Evolutionary conservation across 2,888 invertebrate genomes (phyloP).

Genomic region (Cheilosia pagana): DNA sequence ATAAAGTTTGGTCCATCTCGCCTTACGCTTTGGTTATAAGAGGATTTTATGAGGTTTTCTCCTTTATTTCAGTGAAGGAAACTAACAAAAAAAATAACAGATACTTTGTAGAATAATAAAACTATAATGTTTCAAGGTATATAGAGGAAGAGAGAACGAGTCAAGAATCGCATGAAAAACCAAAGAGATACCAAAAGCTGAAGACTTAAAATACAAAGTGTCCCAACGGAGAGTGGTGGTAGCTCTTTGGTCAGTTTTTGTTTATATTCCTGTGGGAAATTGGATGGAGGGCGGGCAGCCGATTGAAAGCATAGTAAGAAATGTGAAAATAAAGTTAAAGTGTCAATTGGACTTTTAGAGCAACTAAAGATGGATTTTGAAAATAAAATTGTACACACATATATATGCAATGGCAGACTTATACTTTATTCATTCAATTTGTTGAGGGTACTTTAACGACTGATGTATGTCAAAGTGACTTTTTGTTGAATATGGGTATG

Average conservation of each 20-base stretch:
- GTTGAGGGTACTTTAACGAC: too few relatives aligned
- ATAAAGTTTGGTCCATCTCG: conserved; percentile 71
- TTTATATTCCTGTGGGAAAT: conserved; percentile 2
- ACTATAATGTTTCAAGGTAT: conserved; percentile 53
- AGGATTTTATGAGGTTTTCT: conserved; percentile 75
- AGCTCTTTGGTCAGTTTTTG: conserved; percentile 35
- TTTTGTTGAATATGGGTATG: too few relatives aligned
- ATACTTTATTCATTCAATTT: not conserved
- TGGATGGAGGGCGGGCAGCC: too few relatives aligned
- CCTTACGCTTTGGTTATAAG: conserved; percentile 72
- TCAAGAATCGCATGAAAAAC: not conserved
- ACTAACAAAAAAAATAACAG: conserved; percentile 36
- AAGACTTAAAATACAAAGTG: conserved; percentile 40
- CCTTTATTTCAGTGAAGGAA: conserved; percentile 42
- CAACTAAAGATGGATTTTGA: not conserved
- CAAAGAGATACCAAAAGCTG: conserved; percentile 18
- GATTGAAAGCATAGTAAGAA: not conserved
- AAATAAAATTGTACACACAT: not conserved
- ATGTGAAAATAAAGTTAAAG: conserved; percentile 13
- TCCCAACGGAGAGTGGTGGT: conserved; percentile 18
- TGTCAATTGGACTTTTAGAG: conserved; percentile 15
- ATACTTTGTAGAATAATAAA: conserved; percentile 48
- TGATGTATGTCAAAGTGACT: too few relatives aligned
- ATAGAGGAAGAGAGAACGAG: conserved; percentile 1
- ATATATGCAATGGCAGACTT: not conserved